phyloP scores from a whole-genome alignment of 1,140 invertebrate species.

The Tachypleus tridentatus region DNA sequence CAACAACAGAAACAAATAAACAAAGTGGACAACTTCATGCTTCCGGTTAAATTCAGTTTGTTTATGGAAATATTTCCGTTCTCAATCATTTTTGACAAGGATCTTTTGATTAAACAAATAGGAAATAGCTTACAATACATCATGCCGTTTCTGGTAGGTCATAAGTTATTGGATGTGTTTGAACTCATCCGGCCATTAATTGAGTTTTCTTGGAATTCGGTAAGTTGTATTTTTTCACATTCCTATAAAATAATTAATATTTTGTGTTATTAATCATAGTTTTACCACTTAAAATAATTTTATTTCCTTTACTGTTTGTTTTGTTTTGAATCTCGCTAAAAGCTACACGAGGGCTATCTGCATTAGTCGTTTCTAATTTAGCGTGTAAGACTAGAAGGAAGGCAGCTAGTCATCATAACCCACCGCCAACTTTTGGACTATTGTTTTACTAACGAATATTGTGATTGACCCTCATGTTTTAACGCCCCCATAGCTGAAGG shows the following conservation, averaged over 20 bases:
- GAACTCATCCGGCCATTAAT: constrained; percentile 79
- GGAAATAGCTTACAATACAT: constrained; percentile 71
- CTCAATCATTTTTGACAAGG: constrained; percentile 88
- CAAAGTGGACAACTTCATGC: constrained; percentile 27
- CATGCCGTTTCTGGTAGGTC: constrained; percentile 32
- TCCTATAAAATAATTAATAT: constrained; percentile 16
- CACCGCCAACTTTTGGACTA: too few species aligned
- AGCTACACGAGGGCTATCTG: too few species aligned
- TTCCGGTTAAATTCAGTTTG: constrained; percentile 65
- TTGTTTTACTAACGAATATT: too few species aligned
- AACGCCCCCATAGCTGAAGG: too few species aligned
- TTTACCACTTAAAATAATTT: too few species aligned
- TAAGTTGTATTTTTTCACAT: constrained; percentile 39
- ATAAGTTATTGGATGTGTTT: constrained; percentile 70
- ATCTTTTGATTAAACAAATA: constrained; percentile 78
- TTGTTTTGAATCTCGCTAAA: too few species aligned
- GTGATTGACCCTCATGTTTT: too few species aligned
- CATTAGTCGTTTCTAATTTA: too few species aligned
- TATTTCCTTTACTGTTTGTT: too few species aligned
- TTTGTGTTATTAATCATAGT: constrained; percentile 1
- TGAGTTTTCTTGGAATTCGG: constrained; percentile 84
- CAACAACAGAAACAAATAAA: constrained; percentile 20
- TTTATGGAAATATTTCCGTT: constrained; percentile 97
- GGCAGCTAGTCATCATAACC: too few species aligned
- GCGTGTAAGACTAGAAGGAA: too few species aligned